Base-by-base conservation (phyloP, 2,888 invertebrate species). In the Pediacus dermestoides region DNA sequence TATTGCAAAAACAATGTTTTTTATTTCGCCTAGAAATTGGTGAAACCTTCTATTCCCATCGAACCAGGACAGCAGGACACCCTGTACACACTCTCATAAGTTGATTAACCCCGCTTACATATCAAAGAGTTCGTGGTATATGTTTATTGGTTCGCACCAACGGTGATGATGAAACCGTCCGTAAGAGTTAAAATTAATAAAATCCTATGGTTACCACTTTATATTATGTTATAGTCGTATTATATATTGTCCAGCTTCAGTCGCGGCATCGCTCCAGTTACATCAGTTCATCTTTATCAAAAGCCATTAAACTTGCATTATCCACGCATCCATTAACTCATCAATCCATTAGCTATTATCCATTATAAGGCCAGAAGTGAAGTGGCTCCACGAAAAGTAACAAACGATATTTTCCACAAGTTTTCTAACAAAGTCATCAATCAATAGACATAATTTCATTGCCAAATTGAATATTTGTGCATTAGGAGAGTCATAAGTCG, bases 391-490 rank as follows among this genome's bases (percentile, higher is more conserved):
- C 28, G 11, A 7, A 9, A 28, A 9, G 8, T 28, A n/a, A 28
- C 28, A 13, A 12, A 28, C 28, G 14, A 28, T 3, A 28, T 55
- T 54, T 55, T 57, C 58, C 50, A 55, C 50, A 53, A 59, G 53
- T 56, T 58, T 57, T 48, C 51, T 45, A 52, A 50, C 52, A 53
- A 55, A 51, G 49, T 54, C 63, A 64, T 64, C 64, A 63, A 64
- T 64, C 64, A 64, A 61, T 59, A 54, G 43, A 57, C 57, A 57
- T 62, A 61, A 63, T 61, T 64, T 57, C 58, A 58, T 60, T 60
- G 21, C 21, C 52, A 58, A 61, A 62, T 61, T 61, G 61, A 60
- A 60, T 64, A 61, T 62, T 58, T 52, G 47, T 54, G 51, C 48
- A 58, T 59, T 57, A 50, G 34, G 50, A 48, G 46, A 52, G 50